phyloP scores from a whole-genome alignment of 2,113 vertebrate species.

The Siniperca chuatsi region DNA sequence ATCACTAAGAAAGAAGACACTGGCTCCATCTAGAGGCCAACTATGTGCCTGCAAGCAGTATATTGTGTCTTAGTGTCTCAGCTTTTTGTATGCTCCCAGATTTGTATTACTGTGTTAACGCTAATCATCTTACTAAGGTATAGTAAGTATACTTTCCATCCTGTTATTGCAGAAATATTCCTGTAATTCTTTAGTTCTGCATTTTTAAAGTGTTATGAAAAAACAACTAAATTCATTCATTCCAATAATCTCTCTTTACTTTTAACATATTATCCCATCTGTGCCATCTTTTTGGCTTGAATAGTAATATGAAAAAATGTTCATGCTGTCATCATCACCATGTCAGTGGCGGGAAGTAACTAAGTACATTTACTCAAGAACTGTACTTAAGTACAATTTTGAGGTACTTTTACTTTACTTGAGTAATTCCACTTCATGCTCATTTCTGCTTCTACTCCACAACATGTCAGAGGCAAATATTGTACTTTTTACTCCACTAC shows the following conservation, averaged over 20 bases:
- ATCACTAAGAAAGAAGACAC: not conserved
- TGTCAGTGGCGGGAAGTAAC: too few species aligned
- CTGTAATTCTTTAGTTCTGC: not conserved
- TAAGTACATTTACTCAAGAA: too few species aligned
- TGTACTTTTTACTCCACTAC: not conserved
- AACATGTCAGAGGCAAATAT: not conserved
- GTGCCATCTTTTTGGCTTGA: not conserved
- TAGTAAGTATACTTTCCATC: not conserved
- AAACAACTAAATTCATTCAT: not conserved
- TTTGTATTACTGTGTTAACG: not conserved
- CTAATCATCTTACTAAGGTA: not conserved
- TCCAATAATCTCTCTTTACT: not conserved
- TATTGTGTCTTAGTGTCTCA: not conserved
- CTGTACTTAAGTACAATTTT: too few species aligned
- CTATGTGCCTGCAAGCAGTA: not conserved
- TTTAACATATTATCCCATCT: not conserved
- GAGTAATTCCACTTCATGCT: not conserved
- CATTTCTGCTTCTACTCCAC: not conserved
- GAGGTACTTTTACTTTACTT: too few species aligned
- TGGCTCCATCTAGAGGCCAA: conserved; percentile 48
- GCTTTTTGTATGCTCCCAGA: not conserved
- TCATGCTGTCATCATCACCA: not conserved
- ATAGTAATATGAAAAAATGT: too few species aligned
- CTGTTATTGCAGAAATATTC: not conserved
- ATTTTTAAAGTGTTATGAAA: not conserved